Conservation (phyloP, 2,888 invertebrate species). For the Orthonychiurus folsomi region DNA sequence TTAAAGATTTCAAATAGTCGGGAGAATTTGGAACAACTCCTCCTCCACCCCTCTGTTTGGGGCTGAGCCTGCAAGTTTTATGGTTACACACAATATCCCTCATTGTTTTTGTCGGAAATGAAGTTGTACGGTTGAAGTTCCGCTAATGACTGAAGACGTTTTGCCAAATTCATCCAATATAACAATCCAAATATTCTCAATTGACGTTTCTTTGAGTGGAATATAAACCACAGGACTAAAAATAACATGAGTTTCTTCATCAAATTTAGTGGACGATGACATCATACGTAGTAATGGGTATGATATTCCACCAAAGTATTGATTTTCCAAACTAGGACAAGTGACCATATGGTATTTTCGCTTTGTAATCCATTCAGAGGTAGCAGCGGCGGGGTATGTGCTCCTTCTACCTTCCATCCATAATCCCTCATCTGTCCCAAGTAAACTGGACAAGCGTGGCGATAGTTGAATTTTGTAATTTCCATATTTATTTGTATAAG, state of each 20-base stretch:
- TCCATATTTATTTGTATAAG: background rate
- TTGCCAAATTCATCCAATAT: background rate
- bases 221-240: background rate
- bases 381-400: background rate
- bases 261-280: background rate
- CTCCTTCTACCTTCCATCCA: background rate
- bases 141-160: background rate
- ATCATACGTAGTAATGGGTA: background rate
- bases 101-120: background rate
- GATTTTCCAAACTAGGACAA: background rate
- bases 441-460: background rate
- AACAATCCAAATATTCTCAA: background rate
- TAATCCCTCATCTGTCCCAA: background rate
- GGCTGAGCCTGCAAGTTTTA: background rate
- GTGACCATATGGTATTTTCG: background rate
- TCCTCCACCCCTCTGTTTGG: background rate
- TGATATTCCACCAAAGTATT: background rate
- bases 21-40: background rate
- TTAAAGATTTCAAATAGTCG: background rate
- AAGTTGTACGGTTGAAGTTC: background rate
- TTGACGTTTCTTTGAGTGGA: background rate
- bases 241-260: background rate
- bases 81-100: background rate
- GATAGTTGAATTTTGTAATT: background rate
- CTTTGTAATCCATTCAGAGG: background rate